A percentile compares a stretch with the other conserved stretches of the same genome.
Evolutionary conservation across 2,888 invertebrate genomes (phyloP).

Genomic region (Linnaemya tessellans): DNA sequence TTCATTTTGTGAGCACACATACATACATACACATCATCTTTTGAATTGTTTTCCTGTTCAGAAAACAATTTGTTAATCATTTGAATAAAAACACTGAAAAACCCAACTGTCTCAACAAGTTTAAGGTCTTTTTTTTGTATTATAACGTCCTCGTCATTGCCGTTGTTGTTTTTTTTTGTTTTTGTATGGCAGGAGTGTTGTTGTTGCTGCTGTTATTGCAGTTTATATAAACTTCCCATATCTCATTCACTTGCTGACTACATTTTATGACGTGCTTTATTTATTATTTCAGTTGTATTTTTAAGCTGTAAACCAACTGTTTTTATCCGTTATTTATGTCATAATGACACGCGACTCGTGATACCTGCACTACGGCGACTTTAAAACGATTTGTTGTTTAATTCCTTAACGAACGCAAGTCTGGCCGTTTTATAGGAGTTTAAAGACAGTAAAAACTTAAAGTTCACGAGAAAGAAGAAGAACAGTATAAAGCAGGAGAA

Average conservation of each 20-base stretch:
- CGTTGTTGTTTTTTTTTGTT: background rate
- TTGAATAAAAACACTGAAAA: background rate
- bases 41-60: no score
- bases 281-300: conserved; percentile 49
- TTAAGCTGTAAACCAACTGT: conserved; percentile 24
- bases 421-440: conserved; percentile 51
- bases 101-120: conserved; percentile 56
- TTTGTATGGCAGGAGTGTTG: background rate
- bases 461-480: conserved; percentile 9
- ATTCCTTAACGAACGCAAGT: conserved; percentile 18
- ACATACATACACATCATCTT: no score
- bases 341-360: conserved; percentile 58
- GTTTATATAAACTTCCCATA: conserved; percentile 48
- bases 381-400: conserved; percentile 9
- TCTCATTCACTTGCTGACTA: conserved; percentile 29
- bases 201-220: background rate
- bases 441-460: conserved; percentile 27
- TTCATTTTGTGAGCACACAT: no score
- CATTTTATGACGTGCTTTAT: conserved; percentile 61
- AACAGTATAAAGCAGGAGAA: background rate
- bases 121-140: conserved; percentile 47
- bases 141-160: conserved; percentile 14
- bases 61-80: background rate
- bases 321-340: conserved; percentile 58
- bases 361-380: background rate